A percentile compares a stretch with the other conserved stretches of the same genome.
Conservation (phyloP, 2,888 invertebrate species). For the Phalera bucephala region DNA sequence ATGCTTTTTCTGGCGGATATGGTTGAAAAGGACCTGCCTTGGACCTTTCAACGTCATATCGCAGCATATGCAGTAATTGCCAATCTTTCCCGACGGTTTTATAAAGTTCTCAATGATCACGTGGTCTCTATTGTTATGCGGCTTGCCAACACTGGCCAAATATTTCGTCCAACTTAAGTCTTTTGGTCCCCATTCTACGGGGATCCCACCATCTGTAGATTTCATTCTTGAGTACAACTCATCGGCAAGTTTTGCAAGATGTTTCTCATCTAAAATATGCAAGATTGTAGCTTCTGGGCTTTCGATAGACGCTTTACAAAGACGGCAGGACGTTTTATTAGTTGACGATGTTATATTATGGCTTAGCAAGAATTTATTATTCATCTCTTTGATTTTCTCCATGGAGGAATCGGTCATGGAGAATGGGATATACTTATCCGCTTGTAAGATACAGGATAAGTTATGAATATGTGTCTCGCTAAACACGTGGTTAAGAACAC, state of each 20-base stretch:
- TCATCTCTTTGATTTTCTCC: conserved; percentile 66
- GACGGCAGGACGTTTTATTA: conserved; percentile 48
- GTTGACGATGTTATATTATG: conserved; percentile 49
- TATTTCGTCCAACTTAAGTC: conserved; percentile 75
- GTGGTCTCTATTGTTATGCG: conserved; percentile 63
- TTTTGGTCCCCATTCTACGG: conserved; percentile 75
- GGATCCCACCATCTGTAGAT: conserved; percentile 57
- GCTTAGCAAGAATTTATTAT: conserved; percentile 58
- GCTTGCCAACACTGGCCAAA: conserved; percentile 69
- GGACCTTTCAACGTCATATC: conserved; percentile 76
- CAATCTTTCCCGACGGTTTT: conserved; percentile 69
- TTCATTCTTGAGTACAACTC: conserved; percentile 62
- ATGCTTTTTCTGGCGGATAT: conserved; percentile 76
- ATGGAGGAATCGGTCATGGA: conserved; percentile 49
- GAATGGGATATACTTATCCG: conserved; percentile 66
- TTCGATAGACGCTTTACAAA: conserved; percentile 58
- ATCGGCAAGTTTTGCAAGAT: conserved; percentile 66
- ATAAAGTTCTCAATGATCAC: conserved; percentile 76
- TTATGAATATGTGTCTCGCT: conserved; percentile 70
- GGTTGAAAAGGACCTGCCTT: conserved; percentile 72
- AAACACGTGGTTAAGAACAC: conserved; percentile 73
- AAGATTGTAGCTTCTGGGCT: conserved; percentile 53
- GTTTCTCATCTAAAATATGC: conserved; percentile 71
- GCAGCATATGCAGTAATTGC: conserved; percentile 71
- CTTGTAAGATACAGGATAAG: conserved; percentile 62